Conservation (phyloP, 2,888 invertebrate species). For the Synanthedon vespiformis region DNA sequence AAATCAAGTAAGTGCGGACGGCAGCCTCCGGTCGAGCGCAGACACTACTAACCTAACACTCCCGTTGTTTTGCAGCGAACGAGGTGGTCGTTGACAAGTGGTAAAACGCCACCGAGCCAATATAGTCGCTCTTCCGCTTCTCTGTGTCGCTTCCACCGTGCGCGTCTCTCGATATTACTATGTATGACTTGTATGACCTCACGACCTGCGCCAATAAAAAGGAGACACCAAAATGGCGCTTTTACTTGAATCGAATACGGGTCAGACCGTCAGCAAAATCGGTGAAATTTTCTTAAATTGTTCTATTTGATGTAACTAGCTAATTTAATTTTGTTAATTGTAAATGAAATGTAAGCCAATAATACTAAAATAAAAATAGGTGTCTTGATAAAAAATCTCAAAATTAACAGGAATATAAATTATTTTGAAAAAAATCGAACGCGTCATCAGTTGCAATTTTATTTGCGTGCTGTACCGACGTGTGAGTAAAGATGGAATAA, state of each 20-base stretch:
- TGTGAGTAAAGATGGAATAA: background rate
- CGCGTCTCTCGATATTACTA: slow-evolving; percentile 33
- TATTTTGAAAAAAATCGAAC: too few relatives aligned
- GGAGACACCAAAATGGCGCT: background rate
- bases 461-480: background rate
- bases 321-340: too few relatives aligned
- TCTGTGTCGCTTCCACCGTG: slow-evolving; percentile 59
- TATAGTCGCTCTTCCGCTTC: slow-evolving; percentile 63
- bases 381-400: too few relatives aligned
- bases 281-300: too few relatives aligned
- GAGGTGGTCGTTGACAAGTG: slow-evolving; percentile 79
- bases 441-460: too few relatives aligned
- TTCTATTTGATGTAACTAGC: too few relatives aligned
- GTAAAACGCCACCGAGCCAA: slow-evolving; percentile 65
- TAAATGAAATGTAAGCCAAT: too few relatives aligned
- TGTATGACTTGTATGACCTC: slow-evolving; percentile 32
- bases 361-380: too few relatives aligned
- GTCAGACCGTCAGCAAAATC: too few relatives aligned
- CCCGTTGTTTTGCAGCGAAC: slow-evolving; percentile 75
- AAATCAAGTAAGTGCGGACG: slow-evolving; percentile 51
- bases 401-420: too few relatives aligned
- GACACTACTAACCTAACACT: slow-evolving; percentile 46
- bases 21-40: slow-evolving; percentile 42
- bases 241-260: background rate
- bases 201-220: background rate